Conservation (phyloP, 30 jellyfish, hydroid and myxozoan species). For the Aurelia coerulea region DNA sequence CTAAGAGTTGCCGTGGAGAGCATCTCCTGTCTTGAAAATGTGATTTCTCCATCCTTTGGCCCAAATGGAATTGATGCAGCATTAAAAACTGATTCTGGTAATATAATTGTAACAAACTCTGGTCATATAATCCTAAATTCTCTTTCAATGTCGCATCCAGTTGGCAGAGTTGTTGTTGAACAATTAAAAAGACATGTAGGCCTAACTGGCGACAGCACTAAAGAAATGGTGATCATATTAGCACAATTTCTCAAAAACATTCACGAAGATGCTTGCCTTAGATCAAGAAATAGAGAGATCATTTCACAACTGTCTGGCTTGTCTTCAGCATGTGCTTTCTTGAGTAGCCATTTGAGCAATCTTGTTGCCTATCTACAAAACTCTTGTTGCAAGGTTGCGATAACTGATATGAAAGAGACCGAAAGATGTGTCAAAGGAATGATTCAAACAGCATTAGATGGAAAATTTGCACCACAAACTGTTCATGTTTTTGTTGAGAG, state of each 20-base stretch:
- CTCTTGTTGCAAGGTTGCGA: neutral
- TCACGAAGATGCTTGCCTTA: neutral
- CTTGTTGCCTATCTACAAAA: neutral
- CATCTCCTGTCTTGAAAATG: constrained; percentile 4
- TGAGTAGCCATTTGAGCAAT: neutral
- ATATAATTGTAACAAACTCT: constrained; percentile 59
- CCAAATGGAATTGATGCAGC: constrained; percentile 78
- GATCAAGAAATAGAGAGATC: neutral
- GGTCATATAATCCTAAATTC: constrained; percentile 48
- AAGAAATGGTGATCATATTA: constrained; percentile 38
- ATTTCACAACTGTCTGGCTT: constrained; percentile 37
- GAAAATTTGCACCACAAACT: constrained; percentile 28
- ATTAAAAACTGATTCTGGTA: constrained; percentile 56
- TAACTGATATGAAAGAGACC: neutral
- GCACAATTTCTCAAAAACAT: constrained; percentile 22
- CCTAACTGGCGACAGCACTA: constrained; percentile 62
- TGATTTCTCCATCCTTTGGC: constrained; percentile 54
- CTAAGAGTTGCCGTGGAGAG: constrained; percentile 49
- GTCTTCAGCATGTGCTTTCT: constrained; percentile 32
- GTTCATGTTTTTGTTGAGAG: constrained; percentile 12
- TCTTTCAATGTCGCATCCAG: constrained; percentile 49
- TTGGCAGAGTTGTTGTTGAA: constrained; percentile 24
- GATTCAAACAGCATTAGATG: constrained; percentile 30
- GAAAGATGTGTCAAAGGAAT: neutral
- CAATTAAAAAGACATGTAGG: constrained; percentile 31